These are phyloP conservation scores for Staurois parvus DNA, from an alignment of 2,797 vertebrate species.

Conservation along the genomic window DNA sequence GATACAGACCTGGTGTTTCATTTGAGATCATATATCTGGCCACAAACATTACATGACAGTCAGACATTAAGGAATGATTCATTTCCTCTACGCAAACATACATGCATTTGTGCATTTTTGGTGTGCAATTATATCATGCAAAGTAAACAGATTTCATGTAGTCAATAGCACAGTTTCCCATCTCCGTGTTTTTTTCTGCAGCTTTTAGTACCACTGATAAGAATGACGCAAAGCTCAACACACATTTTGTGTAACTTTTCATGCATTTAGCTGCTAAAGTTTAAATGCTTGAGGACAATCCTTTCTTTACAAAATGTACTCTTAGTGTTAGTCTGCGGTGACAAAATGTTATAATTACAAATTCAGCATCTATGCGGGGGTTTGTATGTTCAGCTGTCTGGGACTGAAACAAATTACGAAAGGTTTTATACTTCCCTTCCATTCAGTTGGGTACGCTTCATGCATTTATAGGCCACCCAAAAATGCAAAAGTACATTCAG, in stretches of 20 bases:
- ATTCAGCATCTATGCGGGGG: slow-evolving; percentile 1
- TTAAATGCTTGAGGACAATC: background rate
- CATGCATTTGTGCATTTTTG: too few relatives aligned
- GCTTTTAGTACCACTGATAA: background rate
- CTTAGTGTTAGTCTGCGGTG: background rate
- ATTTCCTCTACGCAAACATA: too few relatives aligned
- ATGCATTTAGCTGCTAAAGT: background rate
- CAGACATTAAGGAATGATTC: too few relatives aligned
- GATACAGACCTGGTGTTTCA: too few relatives aligned
- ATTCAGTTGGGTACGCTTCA: background rate
- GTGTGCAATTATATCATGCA: too few relatives aligned
- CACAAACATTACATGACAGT: too few relatives aligned
- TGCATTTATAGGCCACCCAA: background rate
- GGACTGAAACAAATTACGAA: background rate
- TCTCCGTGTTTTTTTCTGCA: background rate
- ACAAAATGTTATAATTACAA: background rate
- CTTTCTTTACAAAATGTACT: background rate
- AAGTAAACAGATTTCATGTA: too few relatives aligned
- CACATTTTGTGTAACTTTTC: background rate
- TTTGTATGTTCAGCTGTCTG: background rate
- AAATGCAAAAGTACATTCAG: background rate
- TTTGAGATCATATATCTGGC: too few relatives aligned
- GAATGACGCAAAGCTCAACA: background rate
- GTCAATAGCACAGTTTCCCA: too few relatives aligned
- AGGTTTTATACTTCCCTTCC: background rate